Evolutionary conservation across 2,888 invertebrate genomes (phyloP).

Genomic region (Drepana falcataria): DNA sequence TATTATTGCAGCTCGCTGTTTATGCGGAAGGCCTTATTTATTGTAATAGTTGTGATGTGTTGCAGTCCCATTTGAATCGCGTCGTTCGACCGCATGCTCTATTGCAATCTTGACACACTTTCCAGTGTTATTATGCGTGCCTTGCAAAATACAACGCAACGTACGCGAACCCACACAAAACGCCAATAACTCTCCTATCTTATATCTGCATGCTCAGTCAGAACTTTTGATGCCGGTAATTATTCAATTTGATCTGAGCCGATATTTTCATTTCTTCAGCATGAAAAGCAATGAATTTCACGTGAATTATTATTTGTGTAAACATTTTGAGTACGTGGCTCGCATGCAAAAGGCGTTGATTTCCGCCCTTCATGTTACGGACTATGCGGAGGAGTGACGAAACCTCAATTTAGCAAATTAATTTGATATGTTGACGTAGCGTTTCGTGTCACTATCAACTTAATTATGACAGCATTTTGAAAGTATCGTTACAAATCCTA

Average conservation of each 20-base stretch:
- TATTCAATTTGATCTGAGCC: background rate
- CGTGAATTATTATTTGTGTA: background rate
- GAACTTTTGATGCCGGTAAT: background rate
- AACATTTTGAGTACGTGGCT: constrained; percentile 1
- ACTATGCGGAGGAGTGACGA: no score
- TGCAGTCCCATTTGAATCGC: constrained; percentile 57
- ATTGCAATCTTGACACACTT: constrained; percentile 76
- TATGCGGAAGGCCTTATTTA: constrained; percentile 35
- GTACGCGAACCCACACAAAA: constrained; percentile 34
- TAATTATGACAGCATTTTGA: no score
- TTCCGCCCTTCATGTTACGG: no score
- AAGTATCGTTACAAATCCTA: no score
- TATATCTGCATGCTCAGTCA: constrained; percentile 4
- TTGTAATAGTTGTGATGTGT: constrained; percentile 47
- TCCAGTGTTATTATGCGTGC: constrained; percentile 69
- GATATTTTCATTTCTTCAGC: background rate
- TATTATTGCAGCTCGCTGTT: constrained; percentile 6
- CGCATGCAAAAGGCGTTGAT: background rate
- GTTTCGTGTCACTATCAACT: background rate
- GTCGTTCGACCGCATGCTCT: constrained; percentile 46
- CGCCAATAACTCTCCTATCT: constrained; percentile 20
- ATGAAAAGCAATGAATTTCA: background rate
- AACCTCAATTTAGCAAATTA: no score
- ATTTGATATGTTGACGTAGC: constrained; percentile 6
- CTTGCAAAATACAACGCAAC: constrained; percentile 68